A percentile compares a stretch with the other conserved stretches of the same genome.
Conservation (phyloP, 2,888 invertebrate genomes). For the Standfussiana lucernea region DNA sequence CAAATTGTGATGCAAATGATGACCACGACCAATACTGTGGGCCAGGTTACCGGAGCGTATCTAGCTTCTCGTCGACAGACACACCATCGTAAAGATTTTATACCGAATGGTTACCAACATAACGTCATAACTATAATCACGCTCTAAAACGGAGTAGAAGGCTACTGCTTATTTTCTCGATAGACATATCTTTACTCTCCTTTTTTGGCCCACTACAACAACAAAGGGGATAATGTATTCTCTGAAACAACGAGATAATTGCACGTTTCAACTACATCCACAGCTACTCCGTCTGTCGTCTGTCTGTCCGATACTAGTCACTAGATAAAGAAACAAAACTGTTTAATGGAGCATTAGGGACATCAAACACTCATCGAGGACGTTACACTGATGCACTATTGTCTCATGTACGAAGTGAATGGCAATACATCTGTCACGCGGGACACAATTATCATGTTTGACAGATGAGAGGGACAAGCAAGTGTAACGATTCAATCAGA, state of each 20-base stretch:
- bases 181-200: not conserved
- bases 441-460: conserved; percentile 45
- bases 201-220: not conserved
- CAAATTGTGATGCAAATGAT: not conserved
- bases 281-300: conserved; percentile 42
- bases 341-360: conserved; percentile 61
- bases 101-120: not conserved
- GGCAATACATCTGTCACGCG: conserved; percentile 54
- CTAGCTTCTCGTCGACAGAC: not conserved
- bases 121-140: not conserved
- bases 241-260: conserved; percentile 15
- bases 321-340: conserved; percentile 51
- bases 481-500: conserved; percentile 35
- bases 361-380: conserved; percentile 62
- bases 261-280: conserved; percentile 6
- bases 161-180: not conserved
- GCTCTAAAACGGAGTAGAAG: not conserved
- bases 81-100: not conserved
- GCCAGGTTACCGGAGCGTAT: not conserved
- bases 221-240: conserved; percentile 22
- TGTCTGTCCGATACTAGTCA: conserved; percentile 42
- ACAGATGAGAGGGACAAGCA: conserved; percentile 15
- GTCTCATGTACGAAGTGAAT: conserved; percentile 40
- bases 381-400: conserved; percentile 54
- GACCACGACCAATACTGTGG: not conserved